phyloP scores from a whole-genome alignment of 2,888 invertebrate species.

The Molorchus minor region DNA sequence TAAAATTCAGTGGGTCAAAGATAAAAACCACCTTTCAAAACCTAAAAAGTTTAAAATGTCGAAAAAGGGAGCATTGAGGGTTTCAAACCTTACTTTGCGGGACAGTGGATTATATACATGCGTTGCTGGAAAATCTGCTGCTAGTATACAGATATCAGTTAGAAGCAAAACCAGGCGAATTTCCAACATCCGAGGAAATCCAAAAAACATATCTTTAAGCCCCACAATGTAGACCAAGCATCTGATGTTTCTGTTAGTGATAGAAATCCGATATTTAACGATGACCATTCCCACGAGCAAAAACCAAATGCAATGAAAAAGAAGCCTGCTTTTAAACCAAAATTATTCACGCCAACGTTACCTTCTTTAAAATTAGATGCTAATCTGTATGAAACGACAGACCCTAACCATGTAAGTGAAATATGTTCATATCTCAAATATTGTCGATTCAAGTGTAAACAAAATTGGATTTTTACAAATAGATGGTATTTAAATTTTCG shows the following conservation, averaged over 20 bases:
- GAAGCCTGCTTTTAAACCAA: slow-evolving; percentile 52
- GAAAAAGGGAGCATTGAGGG: slow-evolving; percentile 88
- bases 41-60: slow-evolving; percentile 88
- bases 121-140: slow-evolving; percentile 82
- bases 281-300: slow-evolving; percentile 74
- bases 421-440: no score
- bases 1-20: slow-evolving; percentile 90
- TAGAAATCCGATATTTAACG: slow-evolving; percentile 60
- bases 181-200: slow-evolving; percentile 83
- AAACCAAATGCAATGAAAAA: slow-evolving; percentile 63
- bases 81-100: slow-evolving; percentile 80
- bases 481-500: no score
- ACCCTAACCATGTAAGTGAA: slow-evolving; percentile 54
- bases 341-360: slow-evolving; percentile 56
- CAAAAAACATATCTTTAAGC: slow-evolving; percentile 55
- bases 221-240: slow-evolving; percentile 52
- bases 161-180: slow-evolving; percentile 81
- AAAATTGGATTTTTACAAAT: no score
- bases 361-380: slow-evolving; percentile 50
- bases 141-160: slow-evolving; percentile 82
- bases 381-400: slow-evolving; percentile 51
- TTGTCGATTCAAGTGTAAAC: no score
- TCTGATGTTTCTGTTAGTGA: slow-evolving; percentile 54
- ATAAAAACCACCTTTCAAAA: slow-evolving; percentile 79
- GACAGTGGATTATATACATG: slow-evolving; percentile 90